Evolutionary conservation across 2,113 vertebrate genomes (phyloP).

Genomic region (Kryptolebias marmoratus): DNA sequence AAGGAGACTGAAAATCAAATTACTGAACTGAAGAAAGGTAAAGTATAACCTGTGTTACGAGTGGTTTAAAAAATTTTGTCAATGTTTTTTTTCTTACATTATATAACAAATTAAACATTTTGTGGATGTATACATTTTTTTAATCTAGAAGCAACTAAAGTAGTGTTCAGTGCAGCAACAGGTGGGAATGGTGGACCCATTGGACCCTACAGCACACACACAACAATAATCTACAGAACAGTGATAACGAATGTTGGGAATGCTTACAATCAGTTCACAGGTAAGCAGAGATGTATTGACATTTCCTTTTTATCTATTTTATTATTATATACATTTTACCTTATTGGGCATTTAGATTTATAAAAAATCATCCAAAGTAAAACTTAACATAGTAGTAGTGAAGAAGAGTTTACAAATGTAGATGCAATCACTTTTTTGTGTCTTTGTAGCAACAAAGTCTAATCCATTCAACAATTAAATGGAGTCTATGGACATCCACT

Average conservation of each 20-base stretch:
- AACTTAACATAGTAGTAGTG: no score
- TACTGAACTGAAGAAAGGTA: constrained; percentile 7
- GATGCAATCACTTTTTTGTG: no score
- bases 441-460: no score
- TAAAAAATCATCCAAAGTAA: no score
- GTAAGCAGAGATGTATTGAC: background rate
- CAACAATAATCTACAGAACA: constrained; percentile 7
- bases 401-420: no score
- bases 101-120: background rate
- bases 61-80: background rate
- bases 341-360: no score
- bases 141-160: background rate
- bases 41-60: background rate
- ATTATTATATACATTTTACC: background rate
- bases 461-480: no score
- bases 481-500: no score
- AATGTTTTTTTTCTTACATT: background rate
- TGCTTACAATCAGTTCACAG: constrained; percentile 12
- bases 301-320: no score
- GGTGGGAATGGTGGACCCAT: background rate
- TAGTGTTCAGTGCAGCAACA: background rate
- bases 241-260: constrained; percentile 9
- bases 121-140: background rate
- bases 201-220: constrained; percentile 6
- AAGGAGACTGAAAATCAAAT: background rate